phyloP scores from a whole-genome alignment of 1,140 invertebrate genomes.

The Drosophila nasuta region DNA sequence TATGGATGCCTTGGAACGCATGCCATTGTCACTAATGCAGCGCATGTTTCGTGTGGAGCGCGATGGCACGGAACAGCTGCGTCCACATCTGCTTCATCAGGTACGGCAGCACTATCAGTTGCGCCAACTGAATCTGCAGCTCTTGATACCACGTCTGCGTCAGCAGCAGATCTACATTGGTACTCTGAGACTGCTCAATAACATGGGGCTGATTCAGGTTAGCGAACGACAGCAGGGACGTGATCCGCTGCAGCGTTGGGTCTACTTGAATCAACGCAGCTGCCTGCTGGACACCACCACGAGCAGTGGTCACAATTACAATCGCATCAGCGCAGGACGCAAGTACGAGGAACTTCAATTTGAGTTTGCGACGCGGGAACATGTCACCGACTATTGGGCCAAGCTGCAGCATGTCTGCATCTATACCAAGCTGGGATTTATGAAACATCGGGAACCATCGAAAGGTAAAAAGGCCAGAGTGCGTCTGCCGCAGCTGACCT shows the following conservation, averaged over 20 bases:
- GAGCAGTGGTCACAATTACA: slow-evolving; percentile 87
- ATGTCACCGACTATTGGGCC: slow-evolving; percentile 90
- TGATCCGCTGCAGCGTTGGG: slow-evolving; percentile 88
- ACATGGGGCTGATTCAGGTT: slow-evolving; percentile 89
- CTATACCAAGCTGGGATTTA: slow-evolving; percentile 88
- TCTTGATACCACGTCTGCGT: slow-evolving; percentile 55
- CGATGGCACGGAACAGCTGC: slow-evolving; percentile 87
- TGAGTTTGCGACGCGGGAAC: slow-evolving; percentile 86
- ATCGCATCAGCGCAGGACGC: slow-evolving; percentile 86
- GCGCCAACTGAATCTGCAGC: slow-evolving; percentile 74
- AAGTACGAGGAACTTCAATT: slow-evolving; percentile 87
- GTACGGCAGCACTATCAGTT: slow-evolving; percentile 89
- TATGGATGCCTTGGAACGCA: slow-evolving; percentile 89
- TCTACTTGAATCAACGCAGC: slow-evolving; percentile 89
- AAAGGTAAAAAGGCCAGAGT: background rate
- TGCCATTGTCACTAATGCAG: slow-evolving; percentile 91
- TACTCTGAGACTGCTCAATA: slow-evolving; percentile 87
- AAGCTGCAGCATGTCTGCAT: slow-evolving; percentile 89
- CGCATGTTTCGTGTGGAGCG: slow-evolving; percentile 88
- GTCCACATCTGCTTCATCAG: slow-evolving; percentile 88
- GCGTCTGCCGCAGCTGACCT: slow-evolving; percentile 39
- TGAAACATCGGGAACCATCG: slow-evolving; percentile 31
- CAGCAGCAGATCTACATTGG: slow-evolving; percentile 89
- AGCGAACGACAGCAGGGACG: slow-evolving; percentile 87
- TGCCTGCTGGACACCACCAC: slow-evolving; percentile 89